Conservation (phyloP, 1,140 invertebrate species). For the Ceratina australensis region DNA sequence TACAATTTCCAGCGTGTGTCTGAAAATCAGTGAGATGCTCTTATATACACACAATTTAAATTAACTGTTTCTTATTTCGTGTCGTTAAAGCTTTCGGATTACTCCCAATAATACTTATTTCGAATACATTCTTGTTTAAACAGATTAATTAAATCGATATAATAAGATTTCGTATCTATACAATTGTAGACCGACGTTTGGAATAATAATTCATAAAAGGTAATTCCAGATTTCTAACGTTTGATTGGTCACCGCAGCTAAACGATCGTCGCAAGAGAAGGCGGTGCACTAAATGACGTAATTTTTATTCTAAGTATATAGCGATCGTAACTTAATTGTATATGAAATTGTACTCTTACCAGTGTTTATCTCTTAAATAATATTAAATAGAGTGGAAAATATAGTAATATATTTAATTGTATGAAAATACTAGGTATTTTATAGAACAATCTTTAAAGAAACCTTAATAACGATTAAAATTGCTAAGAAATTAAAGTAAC, state of each 20-base stretch:
- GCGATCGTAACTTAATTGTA: neutral
- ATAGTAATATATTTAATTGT: neutral
- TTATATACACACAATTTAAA: too few species aligned
- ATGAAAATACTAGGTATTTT: slow-evolving; percentile 16
- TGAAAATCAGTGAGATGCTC: too few species aligned
- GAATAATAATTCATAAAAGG: slow-evolving; percentile 40
- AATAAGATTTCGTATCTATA: slow-evolving; percentile 9
- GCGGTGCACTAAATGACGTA: slow-evolving; percentile 33
- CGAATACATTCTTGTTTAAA: too few species aligned
- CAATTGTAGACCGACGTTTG: neutral
- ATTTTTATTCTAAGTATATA: slow-evolving; percentile 39
- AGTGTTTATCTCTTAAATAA: neutral
- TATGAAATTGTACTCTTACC: neutral
- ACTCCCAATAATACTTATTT: too few species aligned
- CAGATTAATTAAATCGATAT: too few species aligned
- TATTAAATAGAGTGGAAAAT: slow-evolving; percentile 3
- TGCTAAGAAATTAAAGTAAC: neutral
- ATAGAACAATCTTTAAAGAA: neutral
- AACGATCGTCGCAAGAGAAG: neutral
- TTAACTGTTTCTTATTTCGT: too few species aligned
- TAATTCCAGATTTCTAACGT: slow-evolving; percentile 22
- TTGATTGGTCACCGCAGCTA: slow-evolving; percentile 31
- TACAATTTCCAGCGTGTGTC: too few species aligned
- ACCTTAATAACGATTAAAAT: neutral
- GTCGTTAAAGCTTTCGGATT: too few species aligned